Base-by-base conservation (phyloP, 2,888 invertebrate genomes). In the Phalera bucephala region DNA sequence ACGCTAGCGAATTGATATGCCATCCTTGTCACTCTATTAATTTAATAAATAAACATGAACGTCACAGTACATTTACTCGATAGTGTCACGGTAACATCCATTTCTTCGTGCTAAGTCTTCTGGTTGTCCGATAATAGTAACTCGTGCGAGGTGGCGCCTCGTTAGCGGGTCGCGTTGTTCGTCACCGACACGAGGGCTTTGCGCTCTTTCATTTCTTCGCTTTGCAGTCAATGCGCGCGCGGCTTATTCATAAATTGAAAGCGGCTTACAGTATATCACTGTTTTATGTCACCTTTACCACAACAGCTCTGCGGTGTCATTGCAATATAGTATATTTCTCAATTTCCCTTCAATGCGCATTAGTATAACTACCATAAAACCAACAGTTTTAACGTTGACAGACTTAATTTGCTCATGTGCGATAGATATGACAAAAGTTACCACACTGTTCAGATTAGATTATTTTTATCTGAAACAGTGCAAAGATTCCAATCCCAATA, bases 191-290 rank as follows among this genome's bases (percentile, higher is more conserved):
- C 27, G 34, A 23, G 41, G 19, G 23, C 50, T 60, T 45, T 53
- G 46, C 43, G 45, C 37, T 55, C 47, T 54, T 59, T 55, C 38
- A 55, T 52, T 52, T 46, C 44, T 45, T 46, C 42, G 35, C 45
- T 49, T 34, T 23, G 29, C 23, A 31, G 35, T 45, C 45, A 57
- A n/a, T n/a, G 55, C 52, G 41, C 48, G 42, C 51, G 40, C 43
- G 47, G 42, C 52, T 60, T 53, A 57, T 68, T 65, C 56, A 58
- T 63, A 66, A 70, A 69, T 67, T 74, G 64, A 75, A 74, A 67
- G 63, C 57, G 40, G 64, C 56, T 65, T 63, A 54, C 45, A 45
- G 48, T 58, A 51, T 45, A 61, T 56, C 45, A 36, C 45, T 52
- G 46, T 63, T 54, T 17, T 51, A 59, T 47, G 40, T 56, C 50